phyloP scores from a whole-genome alignment of 2,888 invertebrate genomes.

The Rotaria sp. region DNA sequence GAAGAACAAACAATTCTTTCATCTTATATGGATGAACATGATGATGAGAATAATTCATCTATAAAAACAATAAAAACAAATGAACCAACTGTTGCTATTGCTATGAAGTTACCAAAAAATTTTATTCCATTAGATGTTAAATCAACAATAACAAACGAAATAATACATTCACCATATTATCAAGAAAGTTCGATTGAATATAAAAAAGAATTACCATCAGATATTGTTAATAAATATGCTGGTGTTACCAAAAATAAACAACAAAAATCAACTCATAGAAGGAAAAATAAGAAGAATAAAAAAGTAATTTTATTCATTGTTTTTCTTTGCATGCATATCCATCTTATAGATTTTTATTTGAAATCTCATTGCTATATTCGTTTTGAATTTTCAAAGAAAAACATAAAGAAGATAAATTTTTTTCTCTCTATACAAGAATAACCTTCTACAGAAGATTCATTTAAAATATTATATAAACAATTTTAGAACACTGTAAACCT shows the following conservation, averaged over 20 bases:
- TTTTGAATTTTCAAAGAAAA: too few species aligned
- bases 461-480: too few species aligned
- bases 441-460: too few species aligned
- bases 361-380: too few species aligned
- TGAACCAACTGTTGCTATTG: neutral
- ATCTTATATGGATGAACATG: neutral
- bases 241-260: neutral
- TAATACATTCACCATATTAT: neutral
- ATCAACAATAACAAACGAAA: neutral
- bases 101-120: conserved; percentile 21
- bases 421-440: too few species aligned
- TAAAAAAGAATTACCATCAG: conserved; percentile 4
- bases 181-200: neutral
- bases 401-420: too few species aligned
- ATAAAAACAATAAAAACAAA: neutral
- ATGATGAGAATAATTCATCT: neutral
- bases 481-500: too few species aligned
- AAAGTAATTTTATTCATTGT: neutral
- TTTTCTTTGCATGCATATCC: neutral
- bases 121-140: neutral
- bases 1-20: conserved; percentile 21
- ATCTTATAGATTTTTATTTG: too few species aligned
- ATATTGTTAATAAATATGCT: conserved; percentile 19
- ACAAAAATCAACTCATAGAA: neutral
- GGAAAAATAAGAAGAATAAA: neutral